Base-by-base conservation (phyloP, 2,888 invertebrate species). In the Melanchra persicariae region DNA sequence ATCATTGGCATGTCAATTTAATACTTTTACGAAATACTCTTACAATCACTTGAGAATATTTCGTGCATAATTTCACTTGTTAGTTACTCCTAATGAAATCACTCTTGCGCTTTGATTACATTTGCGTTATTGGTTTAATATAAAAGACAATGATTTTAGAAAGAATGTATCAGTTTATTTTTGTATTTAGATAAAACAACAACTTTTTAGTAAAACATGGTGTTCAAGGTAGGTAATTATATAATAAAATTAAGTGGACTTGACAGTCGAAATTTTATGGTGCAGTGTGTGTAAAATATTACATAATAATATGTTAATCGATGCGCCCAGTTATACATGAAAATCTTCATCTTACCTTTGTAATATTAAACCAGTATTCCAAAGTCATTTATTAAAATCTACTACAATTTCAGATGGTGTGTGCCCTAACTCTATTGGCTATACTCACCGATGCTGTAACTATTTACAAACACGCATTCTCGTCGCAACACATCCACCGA, bases 61-160 rank as follows among this genome's bases (percentile, higher is more conserved):
- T 70, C 74, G 59, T 63, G 65, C 47, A 73, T 70, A 72, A 79
- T 65, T 83, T 59, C 69, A 70, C 58, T 70, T 22, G 64, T 59
- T 60, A 49, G 61, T 59, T 70, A 80, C 45, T 65, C 24, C 4
- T 59, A 79, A 60, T 77, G 73, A 63, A 70, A 80, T 65, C 61
- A 26, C 10, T 58, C 12, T 68, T 52, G 66, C 43, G 54, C 30
- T 74, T 83, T 82, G 67, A 63, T 60, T 85, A 78, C 69, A 77
- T 77, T 81, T 73, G 70, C 64, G 77, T 66, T 68, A 67, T 69
- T 66, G 67, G 55, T 75, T 75, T 65, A 47, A 58, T 80, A 80
- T 82, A 80, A 79, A 79, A 79, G 66, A 22, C 68, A 30, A 40
- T 24, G 47, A 10, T 26, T 68, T 59, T 47, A 64, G 45, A 73